Conservation (phyloP, 2,797 vertebrate species). For the Gila robusta region DNA sequence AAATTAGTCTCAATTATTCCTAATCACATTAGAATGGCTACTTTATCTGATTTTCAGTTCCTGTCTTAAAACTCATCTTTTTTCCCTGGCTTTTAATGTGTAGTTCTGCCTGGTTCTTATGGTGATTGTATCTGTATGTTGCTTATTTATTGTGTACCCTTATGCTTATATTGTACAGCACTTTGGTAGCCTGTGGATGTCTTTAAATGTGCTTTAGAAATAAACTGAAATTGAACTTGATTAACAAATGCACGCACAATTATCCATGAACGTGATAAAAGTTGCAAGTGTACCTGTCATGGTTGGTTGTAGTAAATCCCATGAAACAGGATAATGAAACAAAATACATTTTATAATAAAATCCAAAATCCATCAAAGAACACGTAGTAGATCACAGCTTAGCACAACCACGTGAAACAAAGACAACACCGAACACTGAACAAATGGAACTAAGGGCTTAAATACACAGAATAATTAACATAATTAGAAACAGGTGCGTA, state of each 20-base stretch:
- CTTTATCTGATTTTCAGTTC: too few relatives aligned
- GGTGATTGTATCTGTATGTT: too few relatives aligned
- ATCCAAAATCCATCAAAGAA: not conserved
- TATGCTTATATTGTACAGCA: too few relatives aligned
- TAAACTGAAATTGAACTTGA: not conserved
- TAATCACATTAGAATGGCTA: too few relatives aligned
- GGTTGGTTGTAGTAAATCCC: not conserved
- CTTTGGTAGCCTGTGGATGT: too few relatives aligned
- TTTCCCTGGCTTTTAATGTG: too few relatives aligned
- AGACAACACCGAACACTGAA: not conserved
- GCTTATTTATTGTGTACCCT: too few relatives aligned
- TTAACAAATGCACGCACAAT: not conserved
- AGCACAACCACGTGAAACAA: not conserved
- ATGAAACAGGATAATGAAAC: not conserved
- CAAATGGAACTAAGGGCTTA: not conserved
- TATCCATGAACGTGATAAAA: not conserved
- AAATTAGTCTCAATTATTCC: not conserved
- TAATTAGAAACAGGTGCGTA: not conserved
- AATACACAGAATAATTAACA: not conserved
- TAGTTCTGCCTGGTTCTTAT: too few relatives aligned
- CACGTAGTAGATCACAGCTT: not conserved
- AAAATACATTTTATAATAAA: too few relatives aligned
- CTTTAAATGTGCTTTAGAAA: too few relatives aligned
- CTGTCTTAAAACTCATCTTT: too few relatives aligned
- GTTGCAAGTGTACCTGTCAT: not conserved